phyloP scores from a whole-genome alignment of 2,888 invertebrate species.

The Emmelina monodactyla region DNA sequence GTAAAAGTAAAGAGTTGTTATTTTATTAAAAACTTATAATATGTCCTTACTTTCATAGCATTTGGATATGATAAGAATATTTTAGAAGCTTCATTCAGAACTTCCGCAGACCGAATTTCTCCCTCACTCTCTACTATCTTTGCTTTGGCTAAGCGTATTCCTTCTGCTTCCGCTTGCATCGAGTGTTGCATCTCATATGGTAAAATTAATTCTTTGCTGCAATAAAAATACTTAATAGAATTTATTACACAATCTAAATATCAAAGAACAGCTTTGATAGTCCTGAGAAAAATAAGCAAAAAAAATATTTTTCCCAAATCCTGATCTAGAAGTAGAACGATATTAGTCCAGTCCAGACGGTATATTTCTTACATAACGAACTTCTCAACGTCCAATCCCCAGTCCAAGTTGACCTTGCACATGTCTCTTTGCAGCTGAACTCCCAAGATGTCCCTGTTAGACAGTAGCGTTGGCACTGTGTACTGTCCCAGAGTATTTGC shows the following conservation, averaged over 20 bases:
- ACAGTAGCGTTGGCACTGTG: slow-evolving; percentile 67
- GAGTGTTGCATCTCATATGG: slow-evolving; percentile 37
- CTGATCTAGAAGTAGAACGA: background rate
- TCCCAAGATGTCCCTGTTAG: slow-evolving; percentile 68
- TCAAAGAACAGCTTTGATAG: background rate
- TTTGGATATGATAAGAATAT: slow-evolving; percentile 31
- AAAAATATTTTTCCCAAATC: background rate
- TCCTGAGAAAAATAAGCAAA: background rate
- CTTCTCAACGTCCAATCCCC: slow-evolving; percentile 68
- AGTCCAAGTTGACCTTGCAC: slow-evolving; percentile 53
- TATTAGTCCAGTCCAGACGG: too few species aligned
- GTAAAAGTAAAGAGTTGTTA: background rate
- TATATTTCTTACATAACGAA: slow-evolving; percentile 69
- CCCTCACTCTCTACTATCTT: slow-evolving; percentile 40
- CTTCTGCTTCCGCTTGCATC: slow-evolving; percentile 43
- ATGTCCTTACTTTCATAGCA: slow-evolving; percentile 26
- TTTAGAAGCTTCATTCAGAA: slow-evolving; percentile 29
- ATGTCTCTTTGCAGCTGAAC: slow-evolving; percentile 55
- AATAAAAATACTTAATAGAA: slow-evolving; percentile 2
- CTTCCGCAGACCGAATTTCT: slow-evolving; percentile 38
- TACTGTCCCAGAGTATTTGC: slow-evolving; percentile 71
- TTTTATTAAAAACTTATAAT: background rate
- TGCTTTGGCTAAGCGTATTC: slow-evolving; percentile 34
- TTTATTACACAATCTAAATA: background rate
- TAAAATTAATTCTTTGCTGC: slow-evolving; percentile 31